Evolutionary conservation across 2,888 invertebrate species (phyloP), one percentile per base, ranked within the genome.

Genomic region (Drosophila testacea): DNA sequence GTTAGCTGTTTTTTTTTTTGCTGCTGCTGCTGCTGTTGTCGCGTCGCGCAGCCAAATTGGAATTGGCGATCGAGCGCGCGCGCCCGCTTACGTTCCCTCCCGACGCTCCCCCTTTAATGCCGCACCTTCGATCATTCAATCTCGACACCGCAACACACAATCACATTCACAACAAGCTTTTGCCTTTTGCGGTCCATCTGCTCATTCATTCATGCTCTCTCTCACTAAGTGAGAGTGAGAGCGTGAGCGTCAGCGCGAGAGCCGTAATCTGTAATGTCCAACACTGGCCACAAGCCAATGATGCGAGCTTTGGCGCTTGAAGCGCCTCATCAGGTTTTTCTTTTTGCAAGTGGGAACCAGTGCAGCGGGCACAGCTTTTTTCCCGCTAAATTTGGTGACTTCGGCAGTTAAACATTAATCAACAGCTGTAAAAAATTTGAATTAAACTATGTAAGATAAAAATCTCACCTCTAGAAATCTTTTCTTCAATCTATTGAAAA

Each of bases 121-220:
- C 28, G 51, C 56, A 46, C 39, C 52, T 9, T 27, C 51, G 27
- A 32, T 51, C 59, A 62, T 39, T 66, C 70, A 62, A 74, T 65
- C 72, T 38, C 60, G 34, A 52, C 69, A 66, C 47, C 67, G 22
- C 13, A 0, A 34, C 11, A 22, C 11, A n/a, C 66, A 46, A 39
- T 57, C 67, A 48, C 42, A 63, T 48, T 50, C 65, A 76, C 81
- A 76, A 76, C 64, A 75, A 67, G 66, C 70, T 79, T 39, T 82
- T 59, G 73, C 62, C 79, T 76, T 77, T 77, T 79, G 82, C 86
- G 82, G 88, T 83, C 82, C 88, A 85, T 88, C 88, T 83, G 89
- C 84, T 86, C 72, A 67, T 72, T 73, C 73, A 77, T 72, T 57
- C 56, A 32, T 38, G 7, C 59, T 34, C 59, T 39, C 63, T 10